Evolutionary conservation across 2,797 vertebrate genomes (phyloP).

Genomic region (Caiman crocodilus): DNA sequence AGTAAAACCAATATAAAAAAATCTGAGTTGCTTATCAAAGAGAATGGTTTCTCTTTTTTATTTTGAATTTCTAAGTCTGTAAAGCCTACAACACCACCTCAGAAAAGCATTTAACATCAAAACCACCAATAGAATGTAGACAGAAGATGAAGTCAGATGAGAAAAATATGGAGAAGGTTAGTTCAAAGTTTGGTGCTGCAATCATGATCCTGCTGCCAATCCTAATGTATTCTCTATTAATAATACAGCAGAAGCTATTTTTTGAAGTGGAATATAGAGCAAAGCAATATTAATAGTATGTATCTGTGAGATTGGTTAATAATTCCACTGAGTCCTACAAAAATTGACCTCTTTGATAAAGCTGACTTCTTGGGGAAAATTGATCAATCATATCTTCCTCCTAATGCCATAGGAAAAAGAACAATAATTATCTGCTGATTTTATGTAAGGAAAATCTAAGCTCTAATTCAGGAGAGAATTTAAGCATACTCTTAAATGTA

Average conservation of each 20-base stretch:
- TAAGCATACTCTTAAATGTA: no score
- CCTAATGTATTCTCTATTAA: neutral
- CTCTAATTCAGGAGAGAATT: neutral
- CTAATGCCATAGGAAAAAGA: neutral
- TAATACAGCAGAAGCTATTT: neutral
- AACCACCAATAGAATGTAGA: neutral
- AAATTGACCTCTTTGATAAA: neutral
- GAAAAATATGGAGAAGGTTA: neutral
- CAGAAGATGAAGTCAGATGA: neutral
- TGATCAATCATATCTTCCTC: neutral
- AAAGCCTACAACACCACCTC: neutral
- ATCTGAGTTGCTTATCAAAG: neutral
- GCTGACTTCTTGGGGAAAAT: neutral
- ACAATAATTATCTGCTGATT: neutral
- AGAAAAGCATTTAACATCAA: neutral
- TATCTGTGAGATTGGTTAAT: neutral
- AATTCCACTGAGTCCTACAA: neutral
- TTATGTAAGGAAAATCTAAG: neutral
- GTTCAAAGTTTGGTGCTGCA: neutral
- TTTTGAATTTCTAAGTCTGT: neutral
- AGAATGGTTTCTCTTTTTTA: neutral
- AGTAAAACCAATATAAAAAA: neutral
- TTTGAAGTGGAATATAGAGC: neutral
- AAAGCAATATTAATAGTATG: neutral
- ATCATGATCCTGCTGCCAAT: neutral